Evolutionary conservation across 2,113 vertebrate species (phyloP), one percentile per base, ranked within the genome.

Genomic region (Echinops telfairi): DNA sequence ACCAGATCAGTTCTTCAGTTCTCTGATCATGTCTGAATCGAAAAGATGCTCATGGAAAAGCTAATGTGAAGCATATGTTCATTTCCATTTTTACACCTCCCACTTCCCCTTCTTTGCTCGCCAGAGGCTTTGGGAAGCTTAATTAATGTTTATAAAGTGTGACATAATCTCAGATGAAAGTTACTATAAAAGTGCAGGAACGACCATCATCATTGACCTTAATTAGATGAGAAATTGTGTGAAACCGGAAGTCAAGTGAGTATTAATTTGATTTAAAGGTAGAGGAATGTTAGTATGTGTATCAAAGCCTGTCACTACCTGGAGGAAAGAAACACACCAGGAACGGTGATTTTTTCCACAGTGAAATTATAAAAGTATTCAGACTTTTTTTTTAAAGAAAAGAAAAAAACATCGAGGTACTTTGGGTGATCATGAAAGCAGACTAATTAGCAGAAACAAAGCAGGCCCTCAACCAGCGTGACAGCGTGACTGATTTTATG

Each of bases 381-480:
- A 62, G 80, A 33, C 33, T 66, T 27, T 66, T 62, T 62, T 62
- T 66, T 66, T 66, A 89, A 83, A 27, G 12, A n/a, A 81, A 89
- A 90, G 77, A 83, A 70, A 23, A 6, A 77, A 88, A 93, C 33
- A 71, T 83, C 36, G 40, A 83, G 64, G 83, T 47, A 81, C 73
- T 77, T 19, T 64, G 73, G 75, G 19, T 60, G 89, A 88, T 66
- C 77, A 33, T 17, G 58, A 84, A 73, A 86, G 62, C 60, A 77
- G 31, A 89, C 25, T 11, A 38, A 7, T 94, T 86, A 95, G 64
- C 58, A 81, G 81, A 88, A 83, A 68, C 53, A 93, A 81, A 81
- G 36, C 31, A 64, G 73, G 38, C 33, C 60, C 40, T 70, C 36
- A 16, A 33, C 38, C 62, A 83, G 62, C 14, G 17, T 62, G 53